phyloP scores from a whole-genome alignment of 2,113 vertebrate genomes.

The Phycodurus eques region DNA sequence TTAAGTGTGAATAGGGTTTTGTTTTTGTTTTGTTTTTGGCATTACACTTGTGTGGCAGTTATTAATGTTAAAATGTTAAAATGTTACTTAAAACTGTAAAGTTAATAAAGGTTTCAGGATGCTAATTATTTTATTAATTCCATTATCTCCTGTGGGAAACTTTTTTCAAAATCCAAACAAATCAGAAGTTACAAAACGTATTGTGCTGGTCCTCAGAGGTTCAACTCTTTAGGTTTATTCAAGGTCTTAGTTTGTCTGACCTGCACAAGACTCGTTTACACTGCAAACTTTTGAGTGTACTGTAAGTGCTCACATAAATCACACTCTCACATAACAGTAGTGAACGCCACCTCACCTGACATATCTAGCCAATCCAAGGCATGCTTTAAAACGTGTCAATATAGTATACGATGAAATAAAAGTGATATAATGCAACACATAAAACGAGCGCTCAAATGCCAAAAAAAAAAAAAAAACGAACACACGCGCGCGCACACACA shows the following conservation, averaged over 20 bases:
- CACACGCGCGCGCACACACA: not conserved
- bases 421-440: slow-evolving; percentile 40
- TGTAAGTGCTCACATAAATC: not conserved
- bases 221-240: not conserved
- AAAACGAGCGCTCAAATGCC: slow-evolving; percentile 28
- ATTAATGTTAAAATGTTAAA: not conserved
- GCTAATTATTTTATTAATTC: not conserved
- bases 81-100: not conserved
- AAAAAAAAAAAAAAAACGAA: slow-evolving; percentile 15
- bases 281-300: not conserved
- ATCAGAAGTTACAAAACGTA: not conserved
- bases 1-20: too few relatives aligned
- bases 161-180: not conserved
- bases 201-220: not conserved
- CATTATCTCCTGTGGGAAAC: not conserved
- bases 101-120: not conserved
- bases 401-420: slow-evolving; percentile 23
- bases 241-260: not conserved
- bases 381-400: slow-evolving; percentile 6
- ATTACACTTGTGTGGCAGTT: not conserved
- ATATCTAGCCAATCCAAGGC: slow-evolving; percentile 14
- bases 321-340: not conserved
- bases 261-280: not conserved
- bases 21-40: not conserved
- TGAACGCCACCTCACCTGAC: slow-evolving; percentile 1